Evolutionary conservation across 2,797 vertebrate genomes (phyloP), one percentile per base, ranked within the genome.

Genomic region (Myoxocephalus aenaeus): DNA sequence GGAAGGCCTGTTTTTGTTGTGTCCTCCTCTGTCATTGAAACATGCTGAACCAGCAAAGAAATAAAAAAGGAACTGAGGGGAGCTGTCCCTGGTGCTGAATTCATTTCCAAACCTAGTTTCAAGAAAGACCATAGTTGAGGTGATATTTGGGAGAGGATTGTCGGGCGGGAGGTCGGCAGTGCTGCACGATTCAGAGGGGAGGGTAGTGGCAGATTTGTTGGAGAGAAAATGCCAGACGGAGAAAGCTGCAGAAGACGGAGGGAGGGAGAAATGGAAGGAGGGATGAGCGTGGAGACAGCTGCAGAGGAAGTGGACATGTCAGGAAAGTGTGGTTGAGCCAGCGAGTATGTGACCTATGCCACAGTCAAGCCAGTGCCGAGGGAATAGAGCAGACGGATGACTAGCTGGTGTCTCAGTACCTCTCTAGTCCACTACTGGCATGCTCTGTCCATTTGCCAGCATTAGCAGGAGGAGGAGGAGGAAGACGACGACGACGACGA

Each of bases 321-420:
- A 75, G 76, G 66, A 58, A 70, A 76, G 76, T 73, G 65, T 82
- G 75, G 54, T 75, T 75, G 75, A 90, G 86, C 86, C 79, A 83
- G 86, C 76, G 59, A 82, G 66, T 81, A 4, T 82, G 80, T 90
- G 89, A 90, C 90, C 89, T 90, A 76, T 88, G 85, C 80, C 77
- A 84, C 34, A 6, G 74, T 46, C 59, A 79, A 77, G 82, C 69
- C 67, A 38, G 75, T 4, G 27, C 73, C 75, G 1, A 48, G 86
- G 91, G 87, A 92, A 81, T 69, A 58, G 54, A 86, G 82, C 90
- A 92, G 89, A 92, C 90, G 86, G 90, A 90, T 86, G 86, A 78
- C 81, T 84, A 79, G 85, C 74, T 90, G 77, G 82, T 89, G 83
- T 88, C 83, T 91, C 91, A 89, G 87, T 86, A 86, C 44, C 84